Evolutionary conservation across 23 tunicate species (phyloP), one percentile per base, ranked within the genome.

Genomic region (Clavelina lepadiformis): DNA sequence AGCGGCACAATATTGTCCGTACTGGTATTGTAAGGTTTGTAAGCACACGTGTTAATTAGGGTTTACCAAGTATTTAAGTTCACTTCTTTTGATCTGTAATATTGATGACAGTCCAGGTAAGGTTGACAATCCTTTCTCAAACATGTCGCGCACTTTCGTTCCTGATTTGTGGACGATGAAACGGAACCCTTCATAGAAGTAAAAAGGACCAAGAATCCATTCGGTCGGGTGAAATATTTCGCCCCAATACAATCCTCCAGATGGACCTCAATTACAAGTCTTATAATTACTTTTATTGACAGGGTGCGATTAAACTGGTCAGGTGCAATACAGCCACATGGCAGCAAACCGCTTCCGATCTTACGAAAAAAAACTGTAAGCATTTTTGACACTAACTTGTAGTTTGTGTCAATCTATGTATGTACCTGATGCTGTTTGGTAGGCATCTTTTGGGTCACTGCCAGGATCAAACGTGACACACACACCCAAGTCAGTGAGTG

Each of bases 381-480:
- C n/a, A n/a, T n/a, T n/a, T n/a, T n/a, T n/a, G n/a, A n/a, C n/a
- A n/a, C n/a, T n/a, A n/a, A n/a, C n/a, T n/a, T n/a, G n/a, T n/a
- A n/a, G n/a, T n/a, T n/a, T n/a, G n/a, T n/a, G n/a, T n/a, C n/a
- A n/a, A n/a, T 41, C 49, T 8, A 41, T 13, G 21, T 53, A 53
- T 53, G 56, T 45, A 69, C 85, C 76, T 78, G 38, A 55, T 5
- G 44, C 34, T 8, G 38, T 61, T 78, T 78, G 85, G 25, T 78
- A 61, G 26, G 38, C 60, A 25, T 41, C 23, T 33, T 47, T 41
- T 30, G 47, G 38, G 61, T 59, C 47, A 15, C 7, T 41, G 1
- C 79, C 61, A 2, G 89, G 89, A 35, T 82, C 80, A 65, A 82
- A 82, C 5, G 77, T 64, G 0, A 31, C 13, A 52, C 89, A 82